Evolutionary conservation across 2,888 invertebrate species (phyloP).

Genomic region (Drosophila gaucha): DNA sequence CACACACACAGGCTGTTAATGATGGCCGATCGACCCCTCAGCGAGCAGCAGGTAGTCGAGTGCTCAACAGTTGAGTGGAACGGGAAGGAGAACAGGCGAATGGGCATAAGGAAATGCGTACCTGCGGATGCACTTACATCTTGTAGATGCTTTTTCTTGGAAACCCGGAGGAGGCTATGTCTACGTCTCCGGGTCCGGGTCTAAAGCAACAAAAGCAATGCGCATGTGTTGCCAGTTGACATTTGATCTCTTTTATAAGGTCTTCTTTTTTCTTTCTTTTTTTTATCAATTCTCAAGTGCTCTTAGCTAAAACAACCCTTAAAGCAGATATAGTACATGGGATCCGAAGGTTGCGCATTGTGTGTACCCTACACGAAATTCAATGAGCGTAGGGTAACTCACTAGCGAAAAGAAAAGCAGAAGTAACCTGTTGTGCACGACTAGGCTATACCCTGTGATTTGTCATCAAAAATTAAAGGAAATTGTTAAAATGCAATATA

Average conservation of each 20-base stretch:
- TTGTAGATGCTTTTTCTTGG: constrained; percentile 75
- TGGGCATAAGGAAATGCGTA: constrained; percentile 71
- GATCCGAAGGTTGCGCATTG: constrained; percentile 4
- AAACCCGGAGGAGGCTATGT: too few species aligned
- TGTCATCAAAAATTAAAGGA: too few species aligned
- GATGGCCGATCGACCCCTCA: constrained; percentile 37
- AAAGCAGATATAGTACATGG: background rate
- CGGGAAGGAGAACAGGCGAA: constrained; percentile 17
- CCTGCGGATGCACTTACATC: constrained; percentile 71
- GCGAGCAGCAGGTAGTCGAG: constrained; percentile 21
- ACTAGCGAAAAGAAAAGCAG: background rate
- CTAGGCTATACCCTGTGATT: background rate
- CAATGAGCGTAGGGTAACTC: constrained; percentile 19
- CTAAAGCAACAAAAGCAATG: constrained; percentile 33
- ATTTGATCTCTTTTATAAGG: constrained; percentile 77
- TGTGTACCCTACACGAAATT: constrained; percentile 24
- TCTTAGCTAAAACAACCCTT: constrained; percentile 36
- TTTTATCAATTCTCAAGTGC: constrained; percentile 47
- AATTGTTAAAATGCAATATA: too few species aligned
- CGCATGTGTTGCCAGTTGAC: constrained; percentile 66
- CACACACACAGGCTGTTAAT: constrained; percentile 31
- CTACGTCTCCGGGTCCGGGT: background rate
- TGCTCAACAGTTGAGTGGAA: constrained; percentile 37
- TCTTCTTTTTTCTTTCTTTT: constrained; percentile 35
- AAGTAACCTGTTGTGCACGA: background rate